These are phyloP conservation scores for Megalonaias nervosa DNA, from an alignment of 1,140 invertebrate species.

Conservation along the genomic window DNA sequence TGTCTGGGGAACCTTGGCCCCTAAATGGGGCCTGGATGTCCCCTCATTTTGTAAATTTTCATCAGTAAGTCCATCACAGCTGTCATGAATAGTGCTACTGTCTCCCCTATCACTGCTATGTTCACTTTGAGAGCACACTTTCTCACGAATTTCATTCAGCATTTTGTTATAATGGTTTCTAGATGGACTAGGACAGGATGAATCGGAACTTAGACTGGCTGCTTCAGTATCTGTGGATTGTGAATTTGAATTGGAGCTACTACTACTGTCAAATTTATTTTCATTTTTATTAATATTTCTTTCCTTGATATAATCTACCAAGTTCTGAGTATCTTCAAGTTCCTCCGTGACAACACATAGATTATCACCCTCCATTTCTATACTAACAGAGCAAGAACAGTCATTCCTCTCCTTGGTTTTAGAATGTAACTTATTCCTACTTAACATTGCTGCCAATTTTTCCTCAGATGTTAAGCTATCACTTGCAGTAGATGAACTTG, in stretches of 20 bases:
- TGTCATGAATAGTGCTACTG: no score
- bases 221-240: constrained; percentile 61
- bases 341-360: constrained; percentile 68
- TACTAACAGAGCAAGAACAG: constrained; percentile 57
- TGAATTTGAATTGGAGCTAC: constrained; percentile 36
- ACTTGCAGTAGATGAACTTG: constrained; percentile 43
- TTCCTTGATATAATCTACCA: constrained; percentile 38
- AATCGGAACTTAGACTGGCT: constrained; percentile 58
- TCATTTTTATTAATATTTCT: constrained; percentile 58
- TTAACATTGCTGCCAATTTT: constrained; percentile 58
- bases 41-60: constrained; percentile 18
- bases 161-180: constrained; percentile 43
- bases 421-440: constrained; percentile 59
- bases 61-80: no score
- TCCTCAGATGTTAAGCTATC: constrained; percentile 62
- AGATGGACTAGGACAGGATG: constrained; percentile 54
- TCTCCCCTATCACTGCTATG: no score
- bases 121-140: constrained; percentile 1
- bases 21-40: constrained; percentile 15
- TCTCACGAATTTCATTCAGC: constrained; percentile 39
- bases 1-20: constrained; percentile 47
- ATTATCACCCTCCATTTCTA: constrained; percentile 69
- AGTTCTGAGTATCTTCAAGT: constrained; percentile 36
- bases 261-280: constrained; percentile 58
- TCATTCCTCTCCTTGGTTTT: constrained; percentile 38